Conservation (phyloP, 2,797 vertebrate genomes). For the Phalloptychus januarius region DNA sequence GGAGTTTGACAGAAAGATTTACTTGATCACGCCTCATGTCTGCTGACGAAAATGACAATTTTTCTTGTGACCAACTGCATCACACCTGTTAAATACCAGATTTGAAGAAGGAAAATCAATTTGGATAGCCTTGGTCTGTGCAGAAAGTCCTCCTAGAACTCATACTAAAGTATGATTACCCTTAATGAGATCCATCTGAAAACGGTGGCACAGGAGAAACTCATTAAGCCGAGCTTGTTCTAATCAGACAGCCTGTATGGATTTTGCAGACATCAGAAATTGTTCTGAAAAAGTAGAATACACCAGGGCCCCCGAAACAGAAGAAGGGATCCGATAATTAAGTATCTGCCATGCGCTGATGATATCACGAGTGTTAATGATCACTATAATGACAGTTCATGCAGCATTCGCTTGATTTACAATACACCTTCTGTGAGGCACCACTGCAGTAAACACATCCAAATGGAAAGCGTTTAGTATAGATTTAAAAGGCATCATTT, state of each 20-base stretch:
- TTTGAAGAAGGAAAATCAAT: slow-evolving; percentile 75
- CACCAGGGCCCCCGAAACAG: slow-evolving; percentile 76
- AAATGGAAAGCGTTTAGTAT: slow-evolving; percentile 56
- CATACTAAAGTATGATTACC: slow-evolving; percentile 80
- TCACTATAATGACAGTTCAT: slow-evolving; percentile 82
- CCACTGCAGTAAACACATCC: slow-evolving; percentile 70
- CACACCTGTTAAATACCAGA: slow-evolving; percentile 76
- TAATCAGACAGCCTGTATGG: slow-evolving; percentile 83
- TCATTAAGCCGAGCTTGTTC: slow-evolving; percentile 79
- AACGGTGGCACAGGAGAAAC: slow-evolving; percentile 75
- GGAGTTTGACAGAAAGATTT: slow-evolving; percentile 59
- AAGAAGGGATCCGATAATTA: slow-evolving; percentile 78
- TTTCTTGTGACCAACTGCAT: slow-evolving; percentile 62
- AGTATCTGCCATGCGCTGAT: slow-evolving; percentile 81
- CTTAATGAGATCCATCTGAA: slow-evolving; percentile 81
- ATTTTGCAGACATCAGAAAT: slow-evolving; percentile 80
- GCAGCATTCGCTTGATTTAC: slow-evolving; percentile 80
- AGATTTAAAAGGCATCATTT: slow-evolving; percentile 64
- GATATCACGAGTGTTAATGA: slow-evolving; percentile 84
- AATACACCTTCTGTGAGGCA: slow-evolving; percentile 74
- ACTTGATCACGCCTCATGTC: slow-evolving; percentile 53
- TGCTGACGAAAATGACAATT: slow-evolving; percentile 64
- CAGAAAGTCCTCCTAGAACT: slow-evolving; percentile 74
- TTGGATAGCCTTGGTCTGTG: slow-evolving; percentile 68
- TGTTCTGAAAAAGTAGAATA: slow-evolving; percentile 78